These are phyloP conservation scores for Galendromus occidentalis DNA, from an alignment of 1,140 invertebrate species.

Conservation along the genomic window DNA sequence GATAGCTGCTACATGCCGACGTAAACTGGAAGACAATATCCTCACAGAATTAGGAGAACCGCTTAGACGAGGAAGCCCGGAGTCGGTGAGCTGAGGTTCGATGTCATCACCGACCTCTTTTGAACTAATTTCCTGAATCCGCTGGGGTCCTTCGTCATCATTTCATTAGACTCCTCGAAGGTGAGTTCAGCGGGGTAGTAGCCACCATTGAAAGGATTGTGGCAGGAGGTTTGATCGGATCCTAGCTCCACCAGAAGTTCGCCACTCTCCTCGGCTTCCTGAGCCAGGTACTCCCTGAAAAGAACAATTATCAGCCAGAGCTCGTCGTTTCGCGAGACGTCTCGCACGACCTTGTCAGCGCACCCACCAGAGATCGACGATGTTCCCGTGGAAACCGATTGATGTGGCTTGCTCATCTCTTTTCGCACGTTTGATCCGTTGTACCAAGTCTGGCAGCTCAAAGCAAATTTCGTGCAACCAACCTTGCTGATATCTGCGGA, in stretches of 20 bases:
- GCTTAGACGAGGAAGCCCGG: no score
- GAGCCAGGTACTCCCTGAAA: conserved; percentile 36
- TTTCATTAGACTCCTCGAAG: conserved; percentile 26
- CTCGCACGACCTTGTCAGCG: not conserved
- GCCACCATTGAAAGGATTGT: conserved; percentile 44
- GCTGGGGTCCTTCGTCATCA: conserved; percentile 35
- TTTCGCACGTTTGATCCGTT: conserved; percentile 26
- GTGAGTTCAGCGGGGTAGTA: conserved; percentile 41
- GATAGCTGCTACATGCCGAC: conserved; percentile 41
- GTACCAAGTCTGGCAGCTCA: conserved; percentile 34
- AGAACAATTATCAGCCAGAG: not conserved
- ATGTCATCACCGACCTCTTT: conserved; percentile 35
- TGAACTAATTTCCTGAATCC: conserved; percentile 37
- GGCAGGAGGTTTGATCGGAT: conserved; percentile 47
- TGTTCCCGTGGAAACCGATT: conserved; percentile 42
- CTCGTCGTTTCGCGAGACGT: not conserved
- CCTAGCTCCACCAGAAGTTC: conserved; percentile 42
- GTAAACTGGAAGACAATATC: conserved; percentile 27
- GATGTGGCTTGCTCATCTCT: conserved; percentile 29
- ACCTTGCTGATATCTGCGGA: conserved; percentile 35
- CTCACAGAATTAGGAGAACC: not conserved
- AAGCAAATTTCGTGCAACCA: conserved; percentile 38
- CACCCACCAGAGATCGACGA: conserved; percentile 39
- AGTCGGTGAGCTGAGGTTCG: no score
- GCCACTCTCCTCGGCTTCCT: conserved; percentile 34